A percentile compares a stretch with the other conserved stretches of the same genome.
Evolutionary conservation across 2,113 vertebrate genomes (phyloP).

Genomic region (Amphiprion ocellaris): DNA sequence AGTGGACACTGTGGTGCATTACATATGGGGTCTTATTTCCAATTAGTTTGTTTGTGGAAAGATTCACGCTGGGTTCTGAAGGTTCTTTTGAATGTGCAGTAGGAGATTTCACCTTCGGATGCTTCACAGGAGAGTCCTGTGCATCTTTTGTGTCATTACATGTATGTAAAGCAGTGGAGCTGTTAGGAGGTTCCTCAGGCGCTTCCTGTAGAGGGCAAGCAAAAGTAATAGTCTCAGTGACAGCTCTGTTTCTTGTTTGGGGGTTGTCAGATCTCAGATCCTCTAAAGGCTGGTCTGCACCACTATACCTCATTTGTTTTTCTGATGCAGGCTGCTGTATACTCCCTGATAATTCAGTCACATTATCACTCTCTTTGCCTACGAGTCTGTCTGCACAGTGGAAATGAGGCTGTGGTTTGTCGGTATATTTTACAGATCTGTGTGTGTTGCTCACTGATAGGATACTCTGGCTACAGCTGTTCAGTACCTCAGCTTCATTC

Average conservation of each 20-base stretch:
- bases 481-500: not conserved
- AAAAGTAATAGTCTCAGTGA: not conserved
- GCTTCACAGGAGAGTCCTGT: constrained; percentile 12
- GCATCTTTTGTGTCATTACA: not conserved
- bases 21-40: not conserved
- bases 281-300: not conserved
- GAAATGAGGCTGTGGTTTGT: not conserved
- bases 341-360: not conserved
- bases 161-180: not conserved
- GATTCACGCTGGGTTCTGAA: not conserved
- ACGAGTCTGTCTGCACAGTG: not conserved
- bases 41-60: not conserved
- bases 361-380: not conserved
- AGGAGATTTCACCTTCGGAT: not conserved
- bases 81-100: not conserved
- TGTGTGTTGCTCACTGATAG: not conserved
- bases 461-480: not conserved
- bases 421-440: not conserved
- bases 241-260: not conserved
- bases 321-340: constrained; percentile 5
- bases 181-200: not conserved
- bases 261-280: not conserved
- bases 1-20: not conserved
- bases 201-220: constrained; percentile 8
- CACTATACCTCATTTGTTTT: not conserved